phyloP scores from a whole-genome alignment of 2,113 vertebrate species.

The Corydoras sp. region DNA sequence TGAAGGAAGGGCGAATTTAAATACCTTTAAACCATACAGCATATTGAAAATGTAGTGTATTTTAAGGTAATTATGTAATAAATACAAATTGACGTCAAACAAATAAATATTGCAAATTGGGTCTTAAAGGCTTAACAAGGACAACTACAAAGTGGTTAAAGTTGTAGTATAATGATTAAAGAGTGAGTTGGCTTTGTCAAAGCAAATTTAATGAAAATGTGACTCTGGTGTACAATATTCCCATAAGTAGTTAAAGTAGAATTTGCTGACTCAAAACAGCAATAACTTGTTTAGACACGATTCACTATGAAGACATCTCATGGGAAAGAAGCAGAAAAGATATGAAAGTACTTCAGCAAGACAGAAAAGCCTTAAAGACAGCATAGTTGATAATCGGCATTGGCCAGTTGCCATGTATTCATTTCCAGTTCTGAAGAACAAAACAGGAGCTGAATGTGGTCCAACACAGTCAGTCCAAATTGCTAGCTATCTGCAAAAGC shows the following conservation, averaged over 20 bases:
- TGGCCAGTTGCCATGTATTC: constrained; percentile 20
- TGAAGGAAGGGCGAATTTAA: too few relatives aligned
- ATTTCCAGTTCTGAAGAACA: constrained; percentile 14
- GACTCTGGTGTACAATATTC: not conserved
- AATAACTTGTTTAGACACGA: constrained; percentile 31
- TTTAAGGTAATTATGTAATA: too few relatives aligned
- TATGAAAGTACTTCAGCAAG: constrained; percentile 14
- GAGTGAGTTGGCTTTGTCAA: constrained; percentile 22
- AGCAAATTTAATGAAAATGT: constrained; percentile 23
- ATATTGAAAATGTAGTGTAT: too few relatives aligned
- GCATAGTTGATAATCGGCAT: not conserved
- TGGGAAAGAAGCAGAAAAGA: constrained; percentile 5
- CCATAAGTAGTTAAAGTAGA: constrained; percentile 12
- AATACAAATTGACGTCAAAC: too few relatives aligned
- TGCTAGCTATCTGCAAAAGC: constrained; percentile 12
- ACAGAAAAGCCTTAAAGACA: constrained; percentile 9
- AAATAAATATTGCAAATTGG: too few relatives aligned
- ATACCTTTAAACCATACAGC: too few relatives aligned
- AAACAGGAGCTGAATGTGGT: constrained; percentile 17
- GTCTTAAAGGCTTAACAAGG: not conserved
- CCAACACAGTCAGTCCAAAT: constrained; percentile 6
- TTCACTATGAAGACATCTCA: constrained; percentile 20
- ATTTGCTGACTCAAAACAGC: constrained; percentile 27
- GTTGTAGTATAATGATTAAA: constrained; percentile 14
- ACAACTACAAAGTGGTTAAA: constrained; percentile 1